phyloP scores from a whole-genome alignment of 2,797 vertebrate species.

The Bucorvus abyssinicus region DNA sequence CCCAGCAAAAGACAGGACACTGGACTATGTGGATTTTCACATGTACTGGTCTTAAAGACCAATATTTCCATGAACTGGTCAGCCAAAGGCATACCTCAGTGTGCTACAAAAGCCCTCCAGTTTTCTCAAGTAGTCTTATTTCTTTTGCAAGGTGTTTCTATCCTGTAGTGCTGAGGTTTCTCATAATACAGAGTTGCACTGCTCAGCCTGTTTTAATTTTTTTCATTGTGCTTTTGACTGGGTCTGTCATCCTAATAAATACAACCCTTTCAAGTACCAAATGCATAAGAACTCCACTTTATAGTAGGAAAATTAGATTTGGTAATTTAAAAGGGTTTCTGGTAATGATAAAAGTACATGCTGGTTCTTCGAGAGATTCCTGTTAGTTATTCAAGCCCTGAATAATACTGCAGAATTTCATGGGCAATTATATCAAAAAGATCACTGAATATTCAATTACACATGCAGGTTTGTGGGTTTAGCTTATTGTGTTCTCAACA shows the following conservation, averaged over 20 bases:
- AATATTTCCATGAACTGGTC: neutral
- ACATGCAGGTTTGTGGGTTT: neutral
- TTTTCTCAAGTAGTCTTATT: neutral
- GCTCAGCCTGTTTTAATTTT: neutral
- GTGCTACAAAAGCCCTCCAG: neutral
- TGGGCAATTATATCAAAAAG: neutral
- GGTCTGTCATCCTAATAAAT: neutral
- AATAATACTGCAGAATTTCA: neutral
- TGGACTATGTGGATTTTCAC: neutral
- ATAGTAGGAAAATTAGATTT: neutral
- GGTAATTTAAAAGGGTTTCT: constrained; percentile 7
- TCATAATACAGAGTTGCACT: neutral
- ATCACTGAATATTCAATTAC: neutral
- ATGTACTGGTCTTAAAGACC: neutral
- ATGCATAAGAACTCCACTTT: neutral
- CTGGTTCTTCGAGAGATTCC: constrained; percentile 1
- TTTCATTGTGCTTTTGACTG: neutral
- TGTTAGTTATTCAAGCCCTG: neutral
- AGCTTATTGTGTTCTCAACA: neutral
- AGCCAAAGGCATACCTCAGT: neutral
- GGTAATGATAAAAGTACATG: neutral
- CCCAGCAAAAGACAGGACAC: neutral
- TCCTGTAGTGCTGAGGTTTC: neutral
- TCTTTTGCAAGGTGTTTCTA: neutral
- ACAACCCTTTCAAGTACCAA: neutral